These are phyloP conservation scores for Dendrocopos noguchii DNA, from an alignment of 2,113 vertebrate species.

Conservation along the genomic window DNA sequence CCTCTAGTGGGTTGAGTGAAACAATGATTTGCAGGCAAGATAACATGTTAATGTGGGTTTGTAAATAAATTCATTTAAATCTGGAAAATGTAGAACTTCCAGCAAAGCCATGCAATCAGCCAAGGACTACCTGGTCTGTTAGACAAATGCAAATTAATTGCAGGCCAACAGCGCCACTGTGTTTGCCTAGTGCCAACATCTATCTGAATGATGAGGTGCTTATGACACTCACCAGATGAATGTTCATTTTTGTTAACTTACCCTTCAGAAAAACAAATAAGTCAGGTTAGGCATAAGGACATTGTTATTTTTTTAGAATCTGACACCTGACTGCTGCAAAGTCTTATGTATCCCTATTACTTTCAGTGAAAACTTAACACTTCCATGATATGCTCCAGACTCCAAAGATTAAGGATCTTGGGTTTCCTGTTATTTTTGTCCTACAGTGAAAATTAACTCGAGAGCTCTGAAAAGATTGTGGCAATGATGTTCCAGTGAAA, in stretches of 20 bases:
- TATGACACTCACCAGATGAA: background rate
- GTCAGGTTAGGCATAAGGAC: background rate
- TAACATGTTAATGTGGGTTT: background rate
- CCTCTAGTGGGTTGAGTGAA: slow-evolving; percentile 60
- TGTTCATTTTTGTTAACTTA: background rate
- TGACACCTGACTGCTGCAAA: background rate
- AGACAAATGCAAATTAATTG: slow-evolving; percentile 23
- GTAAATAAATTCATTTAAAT: background rate
- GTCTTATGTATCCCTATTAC: background rate
- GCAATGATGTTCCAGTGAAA: background rate
- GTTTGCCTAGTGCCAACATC: background rate
- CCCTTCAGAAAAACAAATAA: background rate
- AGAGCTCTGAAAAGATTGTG: background rate
- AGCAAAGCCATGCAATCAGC: background rate
- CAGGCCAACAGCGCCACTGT: background rate
- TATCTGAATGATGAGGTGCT: slow-evolving; percentile 19
- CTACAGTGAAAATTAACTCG: slow-evolving; percentile 1
- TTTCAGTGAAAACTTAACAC: background rate
- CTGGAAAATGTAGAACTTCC: background rate
- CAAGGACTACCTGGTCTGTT: background rate
- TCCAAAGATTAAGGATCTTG: background rate
- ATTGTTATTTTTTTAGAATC: background rate
- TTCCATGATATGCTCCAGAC: background rate
- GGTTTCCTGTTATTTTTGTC: slow-evolving; percentile 15
- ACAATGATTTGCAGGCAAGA: background rate